A percentile compares a stretch with the other conserved stretches of the same genome.
Evolutionary conservation across 2,888 invertebrate species (phyloP).

Genomic region (Limulus polyphemus): DNA sequence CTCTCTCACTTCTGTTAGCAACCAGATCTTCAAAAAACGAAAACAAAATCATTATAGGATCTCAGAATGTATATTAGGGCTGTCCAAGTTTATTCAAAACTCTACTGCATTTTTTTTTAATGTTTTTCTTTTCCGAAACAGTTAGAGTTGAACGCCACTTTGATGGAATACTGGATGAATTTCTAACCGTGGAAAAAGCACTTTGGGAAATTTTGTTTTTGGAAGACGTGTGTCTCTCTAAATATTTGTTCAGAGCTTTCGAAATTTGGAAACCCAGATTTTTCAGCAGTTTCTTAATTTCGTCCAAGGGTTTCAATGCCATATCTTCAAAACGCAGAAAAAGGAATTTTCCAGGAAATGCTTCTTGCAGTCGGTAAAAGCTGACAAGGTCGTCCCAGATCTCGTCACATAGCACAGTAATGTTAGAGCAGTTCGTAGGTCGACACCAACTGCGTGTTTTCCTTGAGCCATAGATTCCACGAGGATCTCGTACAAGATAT

Average conservation of each 20-base stretch:
- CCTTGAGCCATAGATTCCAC: constrained; percentile 72
- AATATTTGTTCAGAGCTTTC: constrained; percentile 15
- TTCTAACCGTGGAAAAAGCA: constrained; percentile 20
- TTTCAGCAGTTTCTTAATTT: constrained; percentile 15
- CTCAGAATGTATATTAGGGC: too few species aligned
- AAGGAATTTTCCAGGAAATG: constrained; percentile 13
- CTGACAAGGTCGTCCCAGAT: constrained; percentile 23
- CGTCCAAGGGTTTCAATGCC: constrained; percentile 15
- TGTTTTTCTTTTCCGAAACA: too few species aligned
- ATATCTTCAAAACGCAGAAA: constrained; percentile 24
- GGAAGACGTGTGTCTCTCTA: constrained; percentile 18
- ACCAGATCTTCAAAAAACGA: too few species aligned
- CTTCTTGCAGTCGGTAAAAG: constrained; percentile 18
- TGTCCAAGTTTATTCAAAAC: too few species aligned
- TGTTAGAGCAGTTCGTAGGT: constrained; percentile 17
- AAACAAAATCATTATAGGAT: too few species aligned
- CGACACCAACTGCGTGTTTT: constrained; percentile 25
- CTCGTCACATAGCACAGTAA: constrained; percentile 20
- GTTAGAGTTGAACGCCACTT: constrained; percentile 8
- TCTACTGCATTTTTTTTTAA: too few species aligned
- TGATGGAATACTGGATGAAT: constrained; percentile 17
- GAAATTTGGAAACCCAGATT: constrained; percentile 15
- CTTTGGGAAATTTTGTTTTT: constrained; percentile 12
- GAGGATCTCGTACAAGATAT: constrained; percentile 67
- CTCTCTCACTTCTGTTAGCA: too few species aligned